These are phyloP conservation scores for Pseudonaja textilis DNA, from an alignment of 2,113 vertebrate genomes.

Conservation along the genomic window DNA sequence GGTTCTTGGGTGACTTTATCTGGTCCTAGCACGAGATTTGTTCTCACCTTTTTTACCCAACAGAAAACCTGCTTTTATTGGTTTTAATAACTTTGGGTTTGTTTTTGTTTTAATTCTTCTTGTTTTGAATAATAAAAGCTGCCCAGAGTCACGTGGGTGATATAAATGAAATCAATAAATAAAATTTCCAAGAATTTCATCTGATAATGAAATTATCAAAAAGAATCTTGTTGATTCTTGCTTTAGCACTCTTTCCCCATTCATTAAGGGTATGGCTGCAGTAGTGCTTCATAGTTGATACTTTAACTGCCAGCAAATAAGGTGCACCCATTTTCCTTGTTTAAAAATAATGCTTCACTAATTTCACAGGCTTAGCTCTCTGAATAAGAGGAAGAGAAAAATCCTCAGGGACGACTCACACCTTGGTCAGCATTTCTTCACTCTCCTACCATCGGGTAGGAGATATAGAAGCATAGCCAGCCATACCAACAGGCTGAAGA, in stretches of 20 bases:
- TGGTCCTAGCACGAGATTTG: neutral
- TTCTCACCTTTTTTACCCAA: neutral
- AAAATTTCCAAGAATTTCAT: neutral
- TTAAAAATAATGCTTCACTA: neutral
- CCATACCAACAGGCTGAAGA: no score
- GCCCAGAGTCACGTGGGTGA: neutral
- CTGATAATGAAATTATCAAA: neutral
- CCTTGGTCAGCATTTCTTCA: no score
- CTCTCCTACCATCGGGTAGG: no score
- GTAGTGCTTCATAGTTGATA: neutral
- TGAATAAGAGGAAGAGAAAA: neutral
- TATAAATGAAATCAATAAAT: neutral
- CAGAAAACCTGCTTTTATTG: neutral
- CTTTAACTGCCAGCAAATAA: neutral
- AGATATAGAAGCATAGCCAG: no score
- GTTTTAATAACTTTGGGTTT: neutral
- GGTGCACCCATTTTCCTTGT: neutral
- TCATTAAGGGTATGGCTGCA: neutral
- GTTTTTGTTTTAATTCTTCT: neutral
- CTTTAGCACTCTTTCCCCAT: neutral
- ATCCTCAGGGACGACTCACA: no score
- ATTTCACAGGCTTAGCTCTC: neutral
- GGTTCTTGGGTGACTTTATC: constrained; percentile 30
- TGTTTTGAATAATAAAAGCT: neutral
- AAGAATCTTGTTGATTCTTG: neutral